Percentiles rank a stretch among this genome's conserved stretches.
Conservation (phyloP, 2,888 invertebrate species). For the Stenodema calcarata region DNA sequence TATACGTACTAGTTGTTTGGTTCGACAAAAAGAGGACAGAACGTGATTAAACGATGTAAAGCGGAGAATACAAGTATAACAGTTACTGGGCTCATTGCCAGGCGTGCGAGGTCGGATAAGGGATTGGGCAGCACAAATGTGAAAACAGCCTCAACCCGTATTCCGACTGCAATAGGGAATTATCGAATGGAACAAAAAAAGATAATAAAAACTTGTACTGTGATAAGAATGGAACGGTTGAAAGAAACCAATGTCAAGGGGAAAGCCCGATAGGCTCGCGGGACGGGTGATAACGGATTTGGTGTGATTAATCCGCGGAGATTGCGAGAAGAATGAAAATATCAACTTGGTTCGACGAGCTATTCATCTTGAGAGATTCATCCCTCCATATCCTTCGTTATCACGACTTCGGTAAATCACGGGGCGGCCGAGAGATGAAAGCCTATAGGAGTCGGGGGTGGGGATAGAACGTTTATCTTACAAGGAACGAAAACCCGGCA, state of each 20-base stretch:
- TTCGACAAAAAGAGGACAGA: neutral
- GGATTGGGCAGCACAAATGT: neutral
- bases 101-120: neutral
- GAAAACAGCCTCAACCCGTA: neutral
- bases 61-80: neutral
- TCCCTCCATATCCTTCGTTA: neutral
- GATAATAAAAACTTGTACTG: neutral
- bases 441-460: neutral
- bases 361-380: neutral
- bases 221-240: neutral
- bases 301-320: neutral
- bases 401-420: neutral
- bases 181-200: neutral
- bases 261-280: neutral
- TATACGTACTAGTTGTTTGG: too few species aligned
- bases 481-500: too few species aligned
- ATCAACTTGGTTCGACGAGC: neutral
- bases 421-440: neutral
- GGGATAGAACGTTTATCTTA: neutral
- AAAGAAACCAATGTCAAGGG: neutral
- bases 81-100: neutral
- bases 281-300: neutral
- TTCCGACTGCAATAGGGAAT: neutral
- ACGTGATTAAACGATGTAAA: neutral
- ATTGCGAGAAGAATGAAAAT: neutral